Percentiles rank a stretch among this genome's conserved stretches.
Evolutionary conservation across 1,140 invertebrate species (phyloP).

Genomic region (Manduca sexta): DNA sequence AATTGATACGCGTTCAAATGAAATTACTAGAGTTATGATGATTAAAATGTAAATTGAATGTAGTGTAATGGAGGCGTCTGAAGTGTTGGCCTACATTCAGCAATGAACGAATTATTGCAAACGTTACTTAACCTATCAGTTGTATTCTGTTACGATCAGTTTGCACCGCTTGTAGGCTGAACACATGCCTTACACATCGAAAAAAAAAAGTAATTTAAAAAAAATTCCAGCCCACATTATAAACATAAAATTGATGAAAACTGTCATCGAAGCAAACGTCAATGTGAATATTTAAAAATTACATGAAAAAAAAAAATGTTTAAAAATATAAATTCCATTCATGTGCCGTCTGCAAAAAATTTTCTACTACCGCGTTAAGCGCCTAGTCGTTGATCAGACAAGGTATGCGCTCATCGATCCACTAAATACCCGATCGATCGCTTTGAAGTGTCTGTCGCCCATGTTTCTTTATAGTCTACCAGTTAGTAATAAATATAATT

Average conservation of each 20-base stretch:
- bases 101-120: conserved; percentile 38
- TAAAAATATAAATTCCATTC: background rate
- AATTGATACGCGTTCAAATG: no score
- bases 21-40: conserved; percentile 7
- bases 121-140: conserved; percentile 10
- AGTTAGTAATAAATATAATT: conserved; percentile 70
- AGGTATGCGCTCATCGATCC: conserved; percentile 40
- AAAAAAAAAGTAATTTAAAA: no score
- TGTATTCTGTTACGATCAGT: no score
- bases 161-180: no score
- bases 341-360: conserved; percentile 7
- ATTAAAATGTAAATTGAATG: conserved; percentile 5
- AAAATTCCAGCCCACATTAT: no score
- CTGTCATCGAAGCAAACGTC: no score
- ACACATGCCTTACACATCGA: no score
- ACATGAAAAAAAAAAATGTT: conserved; percentile 6
- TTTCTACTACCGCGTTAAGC: conserved; percentile 1
- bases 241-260: no score
- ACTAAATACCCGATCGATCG: conserved; percentile 59
- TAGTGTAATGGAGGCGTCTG: conserved; percentile 26
- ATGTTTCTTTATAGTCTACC: conserved; percentile 57
- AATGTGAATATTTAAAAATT: background rate
- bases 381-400: conserved; percentile 11
- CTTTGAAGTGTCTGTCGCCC: conserved; percentile 61
- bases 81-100: conserved; percentile 47